Percentiles rank a stretch among this genome's conserved stretches.
Conservation (phyloP, 1,140 invertebrate genomes). For the Metopolophium dirhodum region DNA sequence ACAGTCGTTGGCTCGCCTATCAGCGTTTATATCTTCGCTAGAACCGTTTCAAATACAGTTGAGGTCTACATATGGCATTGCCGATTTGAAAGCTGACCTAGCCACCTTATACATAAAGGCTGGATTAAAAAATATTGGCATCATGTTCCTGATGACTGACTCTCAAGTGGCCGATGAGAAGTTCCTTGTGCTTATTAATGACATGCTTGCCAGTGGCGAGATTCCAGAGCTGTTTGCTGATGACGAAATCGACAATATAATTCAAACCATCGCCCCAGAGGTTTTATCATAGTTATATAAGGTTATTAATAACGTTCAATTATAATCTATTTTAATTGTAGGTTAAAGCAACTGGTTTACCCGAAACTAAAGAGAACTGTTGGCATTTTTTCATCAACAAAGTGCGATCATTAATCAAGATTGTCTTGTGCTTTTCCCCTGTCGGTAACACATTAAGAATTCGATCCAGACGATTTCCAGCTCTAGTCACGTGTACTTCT, state of each 20-base stretch:
- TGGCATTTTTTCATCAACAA: slow-evolving; percentile 95
- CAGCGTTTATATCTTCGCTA: slow-evolving; percentile 86
- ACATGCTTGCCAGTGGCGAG: slow-evolving; percentile 91
- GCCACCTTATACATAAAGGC: slow-evolving; percentile 84
- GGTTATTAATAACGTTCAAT: neutral
- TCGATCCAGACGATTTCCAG: slow-evolving; percentile 89
- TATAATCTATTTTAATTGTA: slow-evolving; percentile 59
- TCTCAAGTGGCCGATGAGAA: slow-evolving; percentile 89
- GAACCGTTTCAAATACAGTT: slow-evolving; percentile 93
- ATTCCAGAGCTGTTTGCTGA: slow-evolving; percentile 89
- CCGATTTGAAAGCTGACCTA: slow-evolving; percentile 84
- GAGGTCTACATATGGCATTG: slow-evolving; percentile 84
- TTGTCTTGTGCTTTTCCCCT: slow-evolving; percentile 91
- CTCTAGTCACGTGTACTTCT: slow-evolving; percentile 89
- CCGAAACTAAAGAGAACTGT: slow-evolving; percentile 90
- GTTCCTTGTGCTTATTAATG: slow-evolving; percentile 92
- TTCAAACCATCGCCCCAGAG: slow-evolving; percentile 81
- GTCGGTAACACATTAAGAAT: slow-evolving; percentile 85
- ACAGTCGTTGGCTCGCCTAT: slow-evolving; percentile 85
- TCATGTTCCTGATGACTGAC: slow-evolving; percentile 92
- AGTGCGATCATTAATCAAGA: slow-evolving; percentile 76
- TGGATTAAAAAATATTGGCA: slow-evolving; percentile 85
- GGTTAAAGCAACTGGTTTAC: slow-evolving; percentile 77
- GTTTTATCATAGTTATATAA: slow-evolving; percentile 65
- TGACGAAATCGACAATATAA: slow-evolving; percentile 89